phyloP scores from a whole-genome alignment of 2,797 vertebrate genomes.

The Sylvilagus floridanus region DNA sequence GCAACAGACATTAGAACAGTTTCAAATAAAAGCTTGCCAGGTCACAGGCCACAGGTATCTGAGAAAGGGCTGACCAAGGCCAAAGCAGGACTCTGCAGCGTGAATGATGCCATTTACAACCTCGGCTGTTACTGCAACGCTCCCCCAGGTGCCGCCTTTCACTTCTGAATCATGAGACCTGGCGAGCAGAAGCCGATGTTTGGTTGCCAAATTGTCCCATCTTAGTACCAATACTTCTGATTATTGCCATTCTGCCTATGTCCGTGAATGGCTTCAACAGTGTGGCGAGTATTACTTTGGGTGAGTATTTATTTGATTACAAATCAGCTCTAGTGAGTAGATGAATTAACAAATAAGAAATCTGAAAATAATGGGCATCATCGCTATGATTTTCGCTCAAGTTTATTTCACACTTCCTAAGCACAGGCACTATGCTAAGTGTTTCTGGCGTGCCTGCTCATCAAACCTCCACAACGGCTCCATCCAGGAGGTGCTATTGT shows the following conservation, averaged over 20 bases:
- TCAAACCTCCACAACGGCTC: background rate
- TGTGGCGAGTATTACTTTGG: background rate
- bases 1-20: background rate
- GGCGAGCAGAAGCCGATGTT: background rate
- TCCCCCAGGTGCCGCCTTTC: background rate
- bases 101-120: background rate
- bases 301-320: background rate
- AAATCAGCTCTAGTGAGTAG: background rate
- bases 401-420: background rate
- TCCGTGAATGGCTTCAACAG: background rate
- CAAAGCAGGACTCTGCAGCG: background rate
- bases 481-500: background rate
- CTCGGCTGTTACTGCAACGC: background rate
- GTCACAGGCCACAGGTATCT: background rate
- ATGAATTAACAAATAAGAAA: background rate
- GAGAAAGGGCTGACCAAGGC: background rate
- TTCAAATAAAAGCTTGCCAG: conserved; percentile 43
- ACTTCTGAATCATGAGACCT: background rate
- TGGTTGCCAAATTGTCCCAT: background rate
- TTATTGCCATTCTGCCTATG: background rate
- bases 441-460: background rate
- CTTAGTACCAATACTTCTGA: too few relatives aligned
- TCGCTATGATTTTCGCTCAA: background rate
- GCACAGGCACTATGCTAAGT: background rate
- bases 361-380: background rate